These are phyloP conservation scores for Petaurus breviceps DNA, from an alignment of 2,113 vertebrate genomes.

Conservation along the genomic window DNA sequence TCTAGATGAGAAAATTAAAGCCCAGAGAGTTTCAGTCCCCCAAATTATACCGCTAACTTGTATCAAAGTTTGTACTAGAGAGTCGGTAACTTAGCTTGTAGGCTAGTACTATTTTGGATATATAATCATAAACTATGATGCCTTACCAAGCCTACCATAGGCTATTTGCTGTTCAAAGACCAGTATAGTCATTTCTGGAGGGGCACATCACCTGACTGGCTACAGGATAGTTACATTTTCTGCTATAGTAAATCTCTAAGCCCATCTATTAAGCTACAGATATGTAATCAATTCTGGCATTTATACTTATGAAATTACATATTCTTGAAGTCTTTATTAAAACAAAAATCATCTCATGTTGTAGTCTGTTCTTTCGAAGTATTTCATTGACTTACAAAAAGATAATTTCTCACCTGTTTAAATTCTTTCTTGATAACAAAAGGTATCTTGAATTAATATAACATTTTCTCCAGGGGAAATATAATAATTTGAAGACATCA, in stretches of 20 bases:
- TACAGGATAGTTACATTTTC: not conserved
- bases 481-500: constrained; percentile 46
- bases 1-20: not conserved
- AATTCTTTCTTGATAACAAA: constrained; percentile 31
- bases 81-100: not conserved
- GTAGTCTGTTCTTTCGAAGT: not conserved
- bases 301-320: not conserved
- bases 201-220: not conserved
- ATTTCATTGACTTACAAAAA: not conserved
- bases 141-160: not conserved
- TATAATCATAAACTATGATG: not conserved
- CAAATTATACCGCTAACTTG: not conserved
- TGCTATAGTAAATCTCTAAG: not conserved
- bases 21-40: not conserved
- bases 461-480: not conserved
- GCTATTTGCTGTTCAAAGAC: not conserved
- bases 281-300: not conserved
- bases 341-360: not conserved
- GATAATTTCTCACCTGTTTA: not conserved
- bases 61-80: not conserved
- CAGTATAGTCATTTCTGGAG: not conserved
- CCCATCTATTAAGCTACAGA: not conserved
- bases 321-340: not conserved
- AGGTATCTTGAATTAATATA: not conserved
- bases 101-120: not conserved